Conservation (phyloP, 2,888 invertebrate species). For the Drosophila anceps region DNA sequence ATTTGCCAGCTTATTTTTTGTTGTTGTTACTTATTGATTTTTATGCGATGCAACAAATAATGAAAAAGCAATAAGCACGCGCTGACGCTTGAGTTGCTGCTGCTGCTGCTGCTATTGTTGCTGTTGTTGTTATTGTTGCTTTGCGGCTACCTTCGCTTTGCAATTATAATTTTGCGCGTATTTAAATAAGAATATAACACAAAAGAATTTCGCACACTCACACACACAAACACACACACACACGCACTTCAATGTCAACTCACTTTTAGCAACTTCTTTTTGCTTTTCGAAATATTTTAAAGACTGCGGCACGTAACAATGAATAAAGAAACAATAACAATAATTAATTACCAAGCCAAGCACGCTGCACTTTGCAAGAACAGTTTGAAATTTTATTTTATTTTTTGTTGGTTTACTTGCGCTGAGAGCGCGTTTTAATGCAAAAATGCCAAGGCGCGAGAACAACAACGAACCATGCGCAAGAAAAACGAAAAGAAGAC, state of each 20-base stretch:
- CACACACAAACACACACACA: constrained; percentile 21
- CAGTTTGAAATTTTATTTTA: constrained; percentile 25
- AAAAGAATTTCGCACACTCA: constrained; percentile 72
- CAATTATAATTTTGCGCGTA: constrained; percentile 52
- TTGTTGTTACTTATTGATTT: constrained; percentile 66
- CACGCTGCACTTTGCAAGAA: constrained; percentile 62
- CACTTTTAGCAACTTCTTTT: constrained; percentile 55
- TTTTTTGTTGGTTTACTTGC: constrained; percentile 52
- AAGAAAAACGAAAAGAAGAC: constrained; percentile 59
- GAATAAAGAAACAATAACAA: too few species aligned
- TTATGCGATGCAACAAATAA: constrained; percentile 64
- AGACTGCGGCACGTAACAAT: constrained; percentile 40
- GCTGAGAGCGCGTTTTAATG: constrained; percentile 59
- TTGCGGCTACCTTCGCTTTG: constrained; percentile 26
- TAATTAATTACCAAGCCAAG: constrained; percentile 58
- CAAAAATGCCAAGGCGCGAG: constrained; percentile 54
- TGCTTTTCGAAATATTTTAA: background rate
- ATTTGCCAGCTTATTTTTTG: constrained; percentile 47
- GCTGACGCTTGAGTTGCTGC: constrained; percentile 24
- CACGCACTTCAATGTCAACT: constrained; percentile 72
- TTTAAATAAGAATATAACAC: constrained; percentile 57
- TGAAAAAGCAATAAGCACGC: constrained; percentile 41
- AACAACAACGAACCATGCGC: constrained; percentile 50
- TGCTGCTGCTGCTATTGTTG: background rate
- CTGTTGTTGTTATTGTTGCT: constrained; percentile 19